Conservation (phyloP, 2,797 vertebrate species). For the Paguma larvata region DNA sequence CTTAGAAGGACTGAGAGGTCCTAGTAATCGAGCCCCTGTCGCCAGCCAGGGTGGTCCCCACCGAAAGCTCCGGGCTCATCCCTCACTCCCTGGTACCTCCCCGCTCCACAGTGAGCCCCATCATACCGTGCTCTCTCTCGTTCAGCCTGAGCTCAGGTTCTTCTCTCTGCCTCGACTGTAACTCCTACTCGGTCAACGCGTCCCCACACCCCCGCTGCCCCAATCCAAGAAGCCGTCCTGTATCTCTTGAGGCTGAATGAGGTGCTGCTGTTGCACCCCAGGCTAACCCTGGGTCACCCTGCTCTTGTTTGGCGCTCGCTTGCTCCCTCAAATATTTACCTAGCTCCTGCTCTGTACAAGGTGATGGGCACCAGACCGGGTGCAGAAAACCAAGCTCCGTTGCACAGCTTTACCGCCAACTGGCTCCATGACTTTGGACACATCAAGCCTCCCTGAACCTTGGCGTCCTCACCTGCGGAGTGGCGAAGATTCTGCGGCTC, state of each 20-base stretch:
- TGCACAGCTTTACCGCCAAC: not conserved
- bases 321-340: not conserved
- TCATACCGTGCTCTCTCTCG: no score
- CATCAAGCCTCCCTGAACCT: not conserved
- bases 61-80: not conserved
- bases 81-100: not conserved
- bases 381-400: not conserved
- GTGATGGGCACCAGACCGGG: not conserved
- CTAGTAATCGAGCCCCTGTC: not conserved
- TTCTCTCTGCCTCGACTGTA: not conserved
- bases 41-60: not conserved
- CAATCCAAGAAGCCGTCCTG: not conserved
- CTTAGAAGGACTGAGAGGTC: not conserved
- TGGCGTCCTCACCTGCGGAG: not conserved
- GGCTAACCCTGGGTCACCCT: not conserved
- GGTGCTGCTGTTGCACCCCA: not conserved
- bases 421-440: not conserved
- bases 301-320: not conserved
- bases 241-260: not conserved
- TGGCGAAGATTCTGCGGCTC: not conserved
- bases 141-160: not conserved
- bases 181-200: not conserved
- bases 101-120: not conserved
- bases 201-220: not conserved
- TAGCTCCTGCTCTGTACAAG: not conserved